These are phyloP conservation scores for Neopipo cinnamomea DNA, from an alignment of 2,113 vertebrate genomes.

Conservation along the genomic window DNA sequence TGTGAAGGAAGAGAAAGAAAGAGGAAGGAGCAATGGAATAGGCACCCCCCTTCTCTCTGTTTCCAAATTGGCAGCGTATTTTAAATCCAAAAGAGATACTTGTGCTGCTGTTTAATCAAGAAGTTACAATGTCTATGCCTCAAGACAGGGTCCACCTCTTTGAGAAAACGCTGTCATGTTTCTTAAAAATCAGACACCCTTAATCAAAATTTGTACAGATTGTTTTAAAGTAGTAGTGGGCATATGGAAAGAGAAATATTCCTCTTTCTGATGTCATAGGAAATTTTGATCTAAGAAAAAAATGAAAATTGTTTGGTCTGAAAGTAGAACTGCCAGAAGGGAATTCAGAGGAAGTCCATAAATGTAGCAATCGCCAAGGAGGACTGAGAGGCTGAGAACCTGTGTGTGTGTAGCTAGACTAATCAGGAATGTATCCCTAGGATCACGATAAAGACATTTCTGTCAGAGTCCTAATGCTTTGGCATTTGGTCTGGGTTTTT, in stretches of 20 bases:
- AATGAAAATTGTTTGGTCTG: background rate
- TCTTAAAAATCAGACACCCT: background rate
- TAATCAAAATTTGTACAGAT: background rate
- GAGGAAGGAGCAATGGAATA: background rate
- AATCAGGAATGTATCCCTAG: background rate
- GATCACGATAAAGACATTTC: background rate
- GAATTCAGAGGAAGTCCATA: background rate
- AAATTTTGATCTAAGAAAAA: background rate
- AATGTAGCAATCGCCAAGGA: background rate
- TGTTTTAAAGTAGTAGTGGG: background rate
- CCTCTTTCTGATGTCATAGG: background rate
- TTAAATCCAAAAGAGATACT: background rate
- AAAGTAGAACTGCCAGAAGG: background rate
- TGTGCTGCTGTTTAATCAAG: background rate
- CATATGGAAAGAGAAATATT: background rate
- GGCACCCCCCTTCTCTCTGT: rapidly evolving
- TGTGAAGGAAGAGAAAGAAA: background rate
- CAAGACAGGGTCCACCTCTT: background rate
- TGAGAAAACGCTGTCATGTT: background rate
- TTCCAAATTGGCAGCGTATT: background rate
- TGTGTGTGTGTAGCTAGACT: background rate
- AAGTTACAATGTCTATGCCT: background rate
- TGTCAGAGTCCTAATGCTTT: background rate
- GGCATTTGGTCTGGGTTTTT: background rate
- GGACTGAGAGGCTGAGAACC: background rate